phyloP scores from a whole-genome alignment of 2,888 invertebrate genomes.

The Trichogramma evanescens region DNA sequence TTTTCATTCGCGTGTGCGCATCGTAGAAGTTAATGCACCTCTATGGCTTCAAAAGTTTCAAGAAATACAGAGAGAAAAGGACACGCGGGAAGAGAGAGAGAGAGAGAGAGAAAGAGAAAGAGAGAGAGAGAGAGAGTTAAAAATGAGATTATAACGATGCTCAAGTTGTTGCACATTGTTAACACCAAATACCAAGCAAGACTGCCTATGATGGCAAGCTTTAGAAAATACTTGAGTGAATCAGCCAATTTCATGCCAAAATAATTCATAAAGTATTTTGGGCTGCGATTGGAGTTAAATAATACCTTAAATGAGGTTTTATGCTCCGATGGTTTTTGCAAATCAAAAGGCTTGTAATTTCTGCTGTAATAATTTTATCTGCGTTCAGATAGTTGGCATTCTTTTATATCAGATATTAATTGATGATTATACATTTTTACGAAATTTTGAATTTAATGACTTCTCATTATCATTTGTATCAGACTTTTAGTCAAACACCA shows the following conservation, averaged over 20 bases:
- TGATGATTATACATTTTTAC: no score
- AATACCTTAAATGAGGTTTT: no score
- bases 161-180: background rate
- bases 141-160: slow-evolving; percentile 25
- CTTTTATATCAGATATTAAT: no score
- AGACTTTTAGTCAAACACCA: no score
- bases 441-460: no score
- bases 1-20: background rate
- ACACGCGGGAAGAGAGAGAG: background rate
- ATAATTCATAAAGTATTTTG: slow-evolving; percentile 17
- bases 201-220: slow-evolving; percentile 23
- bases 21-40: no score
- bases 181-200: background rate
- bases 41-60: background rate
- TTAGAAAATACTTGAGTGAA: slow-evolving; percentile 35
- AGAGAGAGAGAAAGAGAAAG: slow-evolving; percentile 10
- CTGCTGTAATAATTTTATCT: no score
- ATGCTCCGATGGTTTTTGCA: no score
- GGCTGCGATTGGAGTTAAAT: background rate
- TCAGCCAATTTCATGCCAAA: slow-evolving; percentile 38
- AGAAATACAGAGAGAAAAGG: background rate
- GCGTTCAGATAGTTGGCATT: no score
- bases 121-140: slow-evolving; percentile 18
- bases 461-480: no score
- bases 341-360: no score